Base-by-base conservation (phyloP, 1,140 invertebrate genomes). In the Heliconius hewitsoni region DNA sequence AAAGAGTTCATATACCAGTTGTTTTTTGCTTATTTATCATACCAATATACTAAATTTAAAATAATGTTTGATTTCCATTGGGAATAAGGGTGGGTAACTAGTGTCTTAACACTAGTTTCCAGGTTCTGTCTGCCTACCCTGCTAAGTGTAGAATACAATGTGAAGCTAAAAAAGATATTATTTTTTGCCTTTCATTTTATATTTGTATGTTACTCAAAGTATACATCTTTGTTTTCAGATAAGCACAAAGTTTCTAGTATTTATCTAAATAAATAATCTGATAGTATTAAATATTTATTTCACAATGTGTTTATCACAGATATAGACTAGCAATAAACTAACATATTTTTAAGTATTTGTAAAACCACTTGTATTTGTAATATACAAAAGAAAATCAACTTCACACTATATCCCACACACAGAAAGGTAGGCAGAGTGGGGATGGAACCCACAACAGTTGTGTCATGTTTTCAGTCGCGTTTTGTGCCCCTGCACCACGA, bases 201-300 rank as follows among this genome's bases (percentile, higher is more conserved):
- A 23, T 57, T 11, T 57, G 2, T 9, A 66, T 13, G n/a, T 4
- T 66, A 30, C 11, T 4, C 11, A 57, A 13, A 11, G 9, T 30
- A 27, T 23, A 30, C n/a, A 30, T 66, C 30, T 30, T 27, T 66
- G 11, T 27, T 27, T 27, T 27, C 9, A 27, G 27, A 66, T 66
- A 13, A 66, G 9, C 23, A 66, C 8, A 30, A 66, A 66, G 60
- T 9, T 16, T 66, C 23, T 27, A 66, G 16, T 66, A 66, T 66
- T 66, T 66, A 66, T 30, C 60, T 30, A 27, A 66, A 27, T 66
- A 66, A 66, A 66, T 66, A 66, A 66, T 27, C 60, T 66, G 60
- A 66, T 66, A 66, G 27, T 27, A 66, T 27, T 30, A 13, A 30
- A 66, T 66, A 66, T 66, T 66, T 66, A 66, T 66, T 66, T 27